Base-by-base conservation (phyloP, 1,140 invertebrate genomes). In the Goniozus legneri region DNA sequence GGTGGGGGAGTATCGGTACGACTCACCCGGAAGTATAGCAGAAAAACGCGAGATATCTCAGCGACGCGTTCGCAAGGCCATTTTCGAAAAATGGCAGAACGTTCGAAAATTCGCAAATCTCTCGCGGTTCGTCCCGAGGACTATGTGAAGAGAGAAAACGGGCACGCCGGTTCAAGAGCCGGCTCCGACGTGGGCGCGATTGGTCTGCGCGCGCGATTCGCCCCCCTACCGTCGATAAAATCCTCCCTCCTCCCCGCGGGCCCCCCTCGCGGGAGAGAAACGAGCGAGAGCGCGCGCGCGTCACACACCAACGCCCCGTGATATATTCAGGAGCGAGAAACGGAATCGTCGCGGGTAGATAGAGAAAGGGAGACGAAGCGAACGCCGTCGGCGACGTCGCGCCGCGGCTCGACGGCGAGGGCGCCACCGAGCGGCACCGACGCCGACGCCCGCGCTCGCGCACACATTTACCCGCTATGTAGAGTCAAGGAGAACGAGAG, bases 371-470 rank as follows among this genome's bases (percentile, higher is more conserved):
- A 44, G 47, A 45, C 44, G 46, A 13, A 56, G 49, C 8, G 24
- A 50, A 53, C 52, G 60, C 56, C 54, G 50, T 54, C 58, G 58
- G 50, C 55, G 46, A 42, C 41, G 43, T 59, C 32, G 49, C 39
- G 38, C 31, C n/a, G n/a, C n/a, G n/a, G n/a, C n/a, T n/a, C 22
- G 31, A 42, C 44, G 48, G 41, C 44, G 64, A 53, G 61, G 64
- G 68, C 64, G 64, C 67, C 67, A 64, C 62, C 55, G 55, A 43
- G 57, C 54, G 64, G 66, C 54, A 54, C 44, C 50, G 61, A 67
- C 67, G 68, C 62, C 67, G 65, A 71, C 69, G 71, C 70, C 65
- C 68, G 65, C 63, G 59, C 58, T 62, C 65, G 62, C 50, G 50
- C 54, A 46, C 41, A 48, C 47, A 47, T 47, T 49, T 40, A 40